Percentiles rank a stretch among this genome's conserved stretches.
Evolutionary conservation across 1,140 invertebrate genomes (phyloP).

Genomic region (Branchinecta lindahli): DNA sequence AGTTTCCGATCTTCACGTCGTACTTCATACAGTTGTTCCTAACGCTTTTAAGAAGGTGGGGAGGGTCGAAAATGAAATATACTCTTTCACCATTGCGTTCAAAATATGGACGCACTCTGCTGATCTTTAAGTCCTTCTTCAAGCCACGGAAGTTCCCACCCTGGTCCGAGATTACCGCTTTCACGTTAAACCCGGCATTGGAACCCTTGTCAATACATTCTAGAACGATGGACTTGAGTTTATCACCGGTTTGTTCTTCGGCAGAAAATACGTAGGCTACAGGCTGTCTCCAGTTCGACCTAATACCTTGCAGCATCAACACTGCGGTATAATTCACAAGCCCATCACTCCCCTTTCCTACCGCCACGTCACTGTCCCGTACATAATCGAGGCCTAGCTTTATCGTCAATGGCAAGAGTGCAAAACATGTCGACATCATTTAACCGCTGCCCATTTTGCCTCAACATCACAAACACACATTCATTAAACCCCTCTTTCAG

Average conservation of each 20-base stretch:
- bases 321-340: neutral
- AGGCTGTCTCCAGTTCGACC: neutral
- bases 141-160: neutral
- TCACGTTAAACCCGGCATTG: neutral
- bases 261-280: neutral
- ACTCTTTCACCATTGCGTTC: neutral
- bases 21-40: neutral
- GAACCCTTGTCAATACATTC: no score
- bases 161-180: neutral
- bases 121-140: slow-evolving; percentile 4
- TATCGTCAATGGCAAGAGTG: neutral
- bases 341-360: neutral
- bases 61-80: neutral
- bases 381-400: neutral
- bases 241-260: no score
- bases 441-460: neutral
- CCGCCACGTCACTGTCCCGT: neutral
- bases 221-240: no score
- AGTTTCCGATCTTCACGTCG: neutral
- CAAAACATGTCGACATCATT: neutral
- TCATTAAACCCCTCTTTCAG: slow-evolving; percentile 5
- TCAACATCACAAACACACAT: neutral
- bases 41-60: slow-evolving; percentile 4
- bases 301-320: neutral
- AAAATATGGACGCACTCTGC: neutral